Evolutionary conservation across 2,113 vertebrate species (phyloP).

Genomic region (Pterophyllum scalare): DNA sequence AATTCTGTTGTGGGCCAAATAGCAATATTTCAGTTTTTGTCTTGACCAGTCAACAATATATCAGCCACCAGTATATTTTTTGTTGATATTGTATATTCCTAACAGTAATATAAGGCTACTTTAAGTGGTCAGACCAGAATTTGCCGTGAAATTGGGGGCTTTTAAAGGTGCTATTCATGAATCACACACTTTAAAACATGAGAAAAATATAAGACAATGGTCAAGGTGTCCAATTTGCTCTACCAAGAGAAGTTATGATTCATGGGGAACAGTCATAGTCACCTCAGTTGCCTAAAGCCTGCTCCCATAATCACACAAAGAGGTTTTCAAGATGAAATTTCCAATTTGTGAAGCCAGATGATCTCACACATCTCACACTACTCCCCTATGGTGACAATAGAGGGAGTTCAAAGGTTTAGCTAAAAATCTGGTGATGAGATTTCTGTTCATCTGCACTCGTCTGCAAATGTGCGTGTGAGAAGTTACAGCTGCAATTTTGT

Average conservation of each 20-base stretch:
- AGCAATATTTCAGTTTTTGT: background rate
- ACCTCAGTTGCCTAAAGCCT: background rate
- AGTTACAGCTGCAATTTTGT: background rate
- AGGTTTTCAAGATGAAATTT: background rate
- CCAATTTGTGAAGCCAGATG: background rate
- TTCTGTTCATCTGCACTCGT: background rate
- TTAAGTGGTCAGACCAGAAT: background rate
- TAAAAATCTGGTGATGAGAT: background rate
- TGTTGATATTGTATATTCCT: background rate
- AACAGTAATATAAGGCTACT: background rate
- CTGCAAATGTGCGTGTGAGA: background rate
- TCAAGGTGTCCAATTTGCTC: background rate
- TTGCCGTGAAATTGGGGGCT: background rate
- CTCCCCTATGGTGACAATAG: background rate
- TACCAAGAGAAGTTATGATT: too few relatives aligned
- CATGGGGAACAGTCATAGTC: background rate
- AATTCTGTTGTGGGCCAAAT: background rate
- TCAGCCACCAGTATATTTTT: background rate
- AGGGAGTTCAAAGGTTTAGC: background rate
- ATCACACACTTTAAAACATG: background rate
- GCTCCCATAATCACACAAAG: background rate
- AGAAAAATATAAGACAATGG: background rate
- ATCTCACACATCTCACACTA: background rate
- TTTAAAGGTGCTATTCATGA: background rate
- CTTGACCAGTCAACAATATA: background rate